Evolutionary conservation across 2,113 vertebrate species (phyloP).

Genomic region (Cnemophilus loriae): DNA sequence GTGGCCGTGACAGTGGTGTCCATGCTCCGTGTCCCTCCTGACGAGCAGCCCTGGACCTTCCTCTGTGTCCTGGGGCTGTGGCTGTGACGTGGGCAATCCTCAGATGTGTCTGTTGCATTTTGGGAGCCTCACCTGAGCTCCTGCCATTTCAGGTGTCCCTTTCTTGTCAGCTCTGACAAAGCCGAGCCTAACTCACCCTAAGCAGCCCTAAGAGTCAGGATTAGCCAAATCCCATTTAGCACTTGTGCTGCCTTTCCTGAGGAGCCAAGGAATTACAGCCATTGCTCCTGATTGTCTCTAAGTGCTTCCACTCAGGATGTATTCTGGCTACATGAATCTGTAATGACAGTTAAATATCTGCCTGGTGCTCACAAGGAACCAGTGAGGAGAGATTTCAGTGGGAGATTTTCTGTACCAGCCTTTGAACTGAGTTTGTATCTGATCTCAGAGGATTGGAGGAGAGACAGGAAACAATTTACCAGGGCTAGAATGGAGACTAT

Average conservation of each 20-base stretch:
- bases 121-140: background rate
- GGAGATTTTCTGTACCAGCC: constrained; percentile 10
- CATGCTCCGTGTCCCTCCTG: rapidly evolving
- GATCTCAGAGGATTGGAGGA: constrained; percentile 17
- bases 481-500: constrained; percentile 18
- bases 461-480: constrained; percentile 30
- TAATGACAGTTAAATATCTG: constrained; percentile 17
- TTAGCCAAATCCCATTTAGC: background rate
- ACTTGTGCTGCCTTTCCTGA: background rate
- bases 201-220: background rate
- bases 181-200: background rate
- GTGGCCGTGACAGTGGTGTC: rapidly evolving
- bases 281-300: background rate
- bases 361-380: background rate
- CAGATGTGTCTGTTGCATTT: rapidly evolving
- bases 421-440: constrained; percentile 37
- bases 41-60: rapidly evolving
- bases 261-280: background rate
- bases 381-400: background rate
- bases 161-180: background rate
- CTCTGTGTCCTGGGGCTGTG: background rate
- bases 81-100: no score
- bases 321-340: background rate
- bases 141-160: background rate
- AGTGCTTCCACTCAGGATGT: background rate